These are phyloP conservation scores for Drosophila nigricruria DNA, from an alignment of 2,888 invertebrate genomes.

Conservation along the genomic window DNA sequence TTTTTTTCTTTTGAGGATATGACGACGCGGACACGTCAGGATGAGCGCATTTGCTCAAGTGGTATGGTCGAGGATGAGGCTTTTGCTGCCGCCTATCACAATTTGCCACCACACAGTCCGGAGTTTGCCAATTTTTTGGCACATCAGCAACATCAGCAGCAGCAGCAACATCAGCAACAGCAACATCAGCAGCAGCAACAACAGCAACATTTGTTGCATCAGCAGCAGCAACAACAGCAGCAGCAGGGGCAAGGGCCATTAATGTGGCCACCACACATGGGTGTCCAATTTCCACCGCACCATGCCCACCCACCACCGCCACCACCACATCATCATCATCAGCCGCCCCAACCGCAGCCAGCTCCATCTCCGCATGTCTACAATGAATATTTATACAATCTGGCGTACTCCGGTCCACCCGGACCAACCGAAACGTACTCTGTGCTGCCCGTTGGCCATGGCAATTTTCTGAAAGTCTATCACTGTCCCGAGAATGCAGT, in stretches of 20 bases:
- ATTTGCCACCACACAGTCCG: slow-evolving; percentile 54
- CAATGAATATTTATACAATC: slow-evolving; percentile 79
- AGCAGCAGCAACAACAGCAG: slow-evolving; percentile 43
- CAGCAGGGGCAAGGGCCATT: slow-evolving; percentile 53
- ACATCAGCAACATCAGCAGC: slow-evolving; percentile 58
- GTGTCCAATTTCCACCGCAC: slow-evolving; percentile 57
- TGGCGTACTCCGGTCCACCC: slow-evolving; percentile 64
- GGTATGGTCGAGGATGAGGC: slow-evolving; percentile 53
- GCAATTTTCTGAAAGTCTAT: slow-evolving; percentile 85
- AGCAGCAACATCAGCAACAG: slow-evolving; percentile 23
- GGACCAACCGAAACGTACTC: slow-evolving; percentile 83
- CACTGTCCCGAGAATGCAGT: slow-evolving; percentile 81
- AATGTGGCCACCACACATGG: slow-evolving; percentile 63
- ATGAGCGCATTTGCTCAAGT: slow-evolving; percentile 59
- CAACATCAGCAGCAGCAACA: slow-evolving; percentile 17
- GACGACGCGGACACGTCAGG: slow-evolving; percentile 71
- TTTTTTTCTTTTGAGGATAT: slow-evolving; percentile 47
- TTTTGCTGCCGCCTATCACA: slow-evolving; percentile 46
- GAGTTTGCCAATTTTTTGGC: slow-evolving; percentile 64
- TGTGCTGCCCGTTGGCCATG: slow-evolving; percentile 84
- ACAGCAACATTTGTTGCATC: slow-evolving; percentile 40
- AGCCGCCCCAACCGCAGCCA: slow-evolving; percentile 53
- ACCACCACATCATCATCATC: slow-evolving; percentile 31
- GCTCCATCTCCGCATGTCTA: slow-evolving; percentile 67
- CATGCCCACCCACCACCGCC: slow-evolving; percentile 46